These are phyloP conservation scores for Bombus waltoni DNA, from an alignment of 1,140 invertebrate genomes.

Conservation along the genomic window DNA sequence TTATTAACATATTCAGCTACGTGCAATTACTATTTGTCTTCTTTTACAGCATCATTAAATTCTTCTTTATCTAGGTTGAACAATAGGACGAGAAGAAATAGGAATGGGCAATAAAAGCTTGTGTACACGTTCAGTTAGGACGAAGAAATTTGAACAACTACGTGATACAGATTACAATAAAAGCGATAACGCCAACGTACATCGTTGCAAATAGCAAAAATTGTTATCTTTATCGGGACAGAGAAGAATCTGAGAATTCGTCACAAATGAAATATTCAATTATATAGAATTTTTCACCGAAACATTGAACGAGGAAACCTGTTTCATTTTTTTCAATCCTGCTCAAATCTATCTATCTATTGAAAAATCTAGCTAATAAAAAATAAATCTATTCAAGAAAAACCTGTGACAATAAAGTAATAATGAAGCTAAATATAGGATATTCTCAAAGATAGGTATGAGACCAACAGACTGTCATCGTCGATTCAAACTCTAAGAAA, in stretches of 20 bases:
- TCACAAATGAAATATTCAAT: neutral
- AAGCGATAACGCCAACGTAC: neutral
- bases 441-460: neutral
- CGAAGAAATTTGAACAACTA: neutral
- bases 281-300: no score
- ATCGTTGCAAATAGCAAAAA: neutral
- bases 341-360: no score
- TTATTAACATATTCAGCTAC: neutral
- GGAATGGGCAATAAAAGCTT: neutral
- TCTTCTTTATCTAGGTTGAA: neutral
- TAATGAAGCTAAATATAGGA: neutral
- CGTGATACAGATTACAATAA: neutral
- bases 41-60: conserved; percentile 18
- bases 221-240: neutral
- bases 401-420: no score
- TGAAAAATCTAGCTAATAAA: no score
- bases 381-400: no score
- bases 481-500: neutral
- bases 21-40: conserved; percentile 2
- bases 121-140: neutral
- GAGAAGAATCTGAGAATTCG: neutral
- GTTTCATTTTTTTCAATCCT: no score
- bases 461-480: no score
- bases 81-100: neutral
- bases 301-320: no score